Percentiles rank a stretch among this genome's conserved stretches.
Evolutionary conservation across 2,113 vertebrate genomes (phyloP).

Genomic region (Tetrao urogallus): DNA sequence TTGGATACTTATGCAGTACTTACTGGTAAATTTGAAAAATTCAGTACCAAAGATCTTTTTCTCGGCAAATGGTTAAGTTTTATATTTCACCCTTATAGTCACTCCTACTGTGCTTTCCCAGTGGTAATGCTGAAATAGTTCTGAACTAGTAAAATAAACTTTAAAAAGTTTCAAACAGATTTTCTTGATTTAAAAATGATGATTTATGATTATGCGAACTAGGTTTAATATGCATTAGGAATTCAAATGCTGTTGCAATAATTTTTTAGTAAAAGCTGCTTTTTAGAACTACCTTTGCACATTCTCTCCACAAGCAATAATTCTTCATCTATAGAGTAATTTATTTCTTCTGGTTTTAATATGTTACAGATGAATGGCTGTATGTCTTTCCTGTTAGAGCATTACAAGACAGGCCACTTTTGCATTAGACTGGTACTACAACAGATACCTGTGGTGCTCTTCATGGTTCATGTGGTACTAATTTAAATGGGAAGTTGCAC

Average conservation of each 20-base stretch:
- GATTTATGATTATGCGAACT: constrained; percentile 77
- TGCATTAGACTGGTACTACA: constrained; percentile 85
- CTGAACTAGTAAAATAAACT: constrained; percentile 70
- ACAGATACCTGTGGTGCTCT: constrained; percentile 97
- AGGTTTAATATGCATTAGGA: constrained; percentile 83
- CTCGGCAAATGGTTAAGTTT: constrained; percentile 18
- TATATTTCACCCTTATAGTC: constrained; percentile 32
- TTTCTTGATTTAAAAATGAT: constrained; percentile 79
- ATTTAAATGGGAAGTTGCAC: constrained; percentile 99
- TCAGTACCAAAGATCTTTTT: not conserved
- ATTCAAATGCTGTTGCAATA: constrained; percentile 85
- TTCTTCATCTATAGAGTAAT: constrained; percentile 95
- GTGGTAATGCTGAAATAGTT: constrained; percentile 49
- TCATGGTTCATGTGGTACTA: constrained; percentile 98
- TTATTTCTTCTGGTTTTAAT: constrained; percentile 98
- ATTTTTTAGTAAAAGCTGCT: constrained; percentile 86
- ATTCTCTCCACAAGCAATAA: constrained; percentile 86
- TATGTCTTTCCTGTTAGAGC: constrained; percentile 91
- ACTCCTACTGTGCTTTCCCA: constrained; percentile 30
- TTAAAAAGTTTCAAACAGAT: constrained; percentile 77
- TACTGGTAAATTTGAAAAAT: constrained; percentile 16
- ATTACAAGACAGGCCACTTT: constrained; percentile 86
- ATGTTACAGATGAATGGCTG: constrained; percentile 95
- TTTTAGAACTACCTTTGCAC: constrained; percentile 84
- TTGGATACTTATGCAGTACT: not conserved